Evolutionary conservation across 2,888 invertebrate genomes (phyloP).

Genomic region (Drosophila paucipuncta): DNA sequence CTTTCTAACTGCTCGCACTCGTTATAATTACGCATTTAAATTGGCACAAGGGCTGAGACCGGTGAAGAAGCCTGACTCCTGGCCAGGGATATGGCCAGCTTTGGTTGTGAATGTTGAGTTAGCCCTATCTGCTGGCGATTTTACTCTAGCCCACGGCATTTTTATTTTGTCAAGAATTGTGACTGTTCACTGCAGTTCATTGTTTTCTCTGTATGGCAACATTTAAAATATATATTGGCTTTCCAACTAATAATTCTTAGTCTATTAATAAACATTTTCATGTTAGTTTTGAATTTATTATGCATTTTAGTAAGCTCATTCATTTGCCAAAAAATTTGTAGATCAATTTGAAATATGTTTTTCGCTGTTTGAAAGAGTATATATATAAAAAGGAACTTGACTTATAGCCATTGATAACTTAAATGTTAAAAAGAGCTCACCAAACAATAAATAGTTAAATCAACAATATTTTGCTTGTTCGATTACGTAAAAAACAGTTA

Average conservation of each 20-base stretch:
- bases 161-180: neutral
- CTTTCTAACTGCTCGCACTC: conserved; percentile 71
- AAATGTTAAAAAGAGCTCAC: neutral
- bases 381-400: too few species aligned
- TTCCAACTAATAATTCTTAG: neutral
- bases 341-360: neutral
- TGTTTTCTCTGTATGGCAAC: neutral
- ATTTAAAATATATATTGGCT: neutral
- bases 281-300: neutral
- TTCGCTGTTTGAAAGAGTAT: neutral
- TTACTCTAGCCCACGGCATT: neutral
- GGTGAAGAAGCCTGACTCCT: conserved; percentile 6
- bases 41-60: conserved; percentile 72
- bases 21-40: conserved; percentile 81
- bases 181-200: neutral
- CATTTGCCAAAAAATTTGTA: neutral
- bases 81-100: conserved; percentile 24
- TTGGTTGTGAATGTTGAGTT: conserved; percentile 14
- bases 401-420: neutral
- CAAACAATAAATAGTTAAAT: neutral
- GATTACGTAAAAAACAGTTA: neutral
- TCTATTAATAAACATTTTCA: neutral
- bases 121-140: neutral
- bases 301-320: neutral
- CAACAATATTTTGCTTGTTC: neutral